Percentiles rank a stretch among this genome's conserved stretches.
phyloP scores from a whole-genome alignment of 2,888 invertebrate species.

The Proisotoma minuta region DNA sequence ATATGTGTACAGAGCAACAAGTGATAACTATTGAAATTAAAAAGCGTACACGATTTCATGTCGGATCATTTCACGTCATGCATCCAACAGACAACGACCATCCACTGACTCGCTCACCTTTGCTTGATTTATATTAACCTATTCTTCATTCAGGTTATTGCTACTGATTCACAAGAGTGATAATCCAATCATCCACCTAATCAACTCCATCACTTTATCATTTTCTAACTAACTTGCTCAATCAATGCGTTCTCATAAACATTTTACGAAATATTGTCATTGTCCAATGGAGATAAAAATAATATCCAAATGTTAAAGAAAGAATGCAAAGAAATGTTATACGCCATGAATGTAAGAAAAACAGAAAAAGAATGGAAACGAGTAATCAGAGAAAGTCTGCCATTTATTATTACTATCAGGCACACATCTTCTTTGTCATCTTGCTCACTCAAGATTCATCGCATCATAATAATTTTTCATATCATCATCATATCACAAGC shows the following conservation, averaged over 20 bases:
- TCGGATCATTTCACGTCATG: constrained; percentile 7
- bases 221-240: no score
- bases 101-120: background rate
- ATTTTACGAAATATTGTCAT: no score
- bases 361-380: no score
- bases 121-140: background rate
- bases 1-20: background rate
- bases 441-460: constrained; percentile 18
- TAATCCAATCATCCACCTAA: constrained; percentile 30
- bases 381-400: constrained; percentile 17
- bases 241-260: no score
- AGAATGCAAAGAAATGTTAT: no score
- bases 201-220: constrained; percentile 24
- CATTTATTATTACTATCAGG: constrained; percentile 20
- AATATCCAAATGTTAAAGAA: no score
- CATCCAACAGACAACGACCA: background rate
- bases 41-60: constrained; percentile 18
- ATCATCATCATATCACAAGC: constrained; percentile 15
- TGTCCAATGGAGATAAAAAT: no score
- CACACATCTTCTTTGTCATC: constrained; percentile 19
- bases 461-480: constrained; percentile 18
- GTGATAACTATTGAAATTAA: constrained; percentile 1
- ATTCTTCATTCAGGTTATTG: constrained; percentile 16
- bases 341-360: no score
- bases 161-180: constrained; percentile 27